Conservation (phyloP, 1,140 invertebrate species). For the Brachionus koreanus region DNA sequence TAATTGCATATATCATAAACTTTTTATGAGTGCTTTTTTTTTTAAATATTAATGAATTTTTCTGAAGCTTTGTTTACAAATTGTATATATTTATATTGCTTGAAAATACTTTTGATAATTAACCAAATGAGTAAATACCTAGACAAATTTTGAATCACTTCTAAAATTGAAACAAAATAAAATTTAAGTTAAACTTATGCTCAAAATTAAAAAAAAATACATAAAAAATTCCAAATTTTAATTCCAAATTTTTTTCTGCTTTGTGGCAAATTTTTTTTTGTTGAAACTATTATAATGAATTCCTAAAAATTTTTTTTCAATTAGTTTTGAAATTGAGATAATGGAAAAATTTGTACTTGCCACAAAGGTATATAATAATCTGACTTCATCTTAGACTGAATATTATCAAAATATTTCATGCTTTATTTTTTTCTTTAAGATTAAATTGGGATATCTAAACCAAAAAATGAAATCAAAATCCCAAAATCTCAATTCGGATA, state of each 20-base stretch:
- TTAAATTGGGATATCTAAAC: background rate
- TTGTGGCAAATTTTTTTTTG: conserved; percentile 14
- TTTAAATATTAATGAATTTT: too few species aligned
- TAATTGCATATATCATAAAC: background rate
- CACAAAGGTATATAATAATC: background rate
- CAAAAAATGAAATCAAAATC: background rate
- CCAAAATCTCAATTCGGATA: background rate
- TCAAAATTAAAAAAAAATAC: background rate
- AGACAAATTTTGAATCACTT: background rate
- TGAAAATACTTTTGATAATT: too few species aligned
- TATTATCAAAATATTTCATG: background rate
- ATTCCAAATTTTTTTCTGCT: background rate
- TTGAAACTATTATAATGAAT: background rate
- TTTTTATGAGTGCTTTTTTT: background rate
- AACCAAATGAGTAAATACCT: background rate
- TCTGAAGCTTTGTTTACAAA: too few species aligned
- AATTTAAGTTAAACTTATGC: background rate
- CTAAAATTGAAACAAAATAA: background rate
- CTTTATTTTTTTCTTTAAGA: background rate
- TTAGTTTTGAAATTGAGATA: background rate
- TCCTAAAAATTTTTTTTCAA: background rate
- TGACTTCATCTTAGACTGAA: background rate
- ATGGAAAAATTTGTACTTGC: conserved; percentile 16
- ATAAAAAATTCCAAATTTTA: background rate
- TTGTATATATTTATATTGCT: too few species aligned